Percentiles rank a stretch among this genome's conserved stretches.
phyloP scores from a whole-genome alignment of 2,888 invertebrate species.

The Spodoptera picta region DNA sequence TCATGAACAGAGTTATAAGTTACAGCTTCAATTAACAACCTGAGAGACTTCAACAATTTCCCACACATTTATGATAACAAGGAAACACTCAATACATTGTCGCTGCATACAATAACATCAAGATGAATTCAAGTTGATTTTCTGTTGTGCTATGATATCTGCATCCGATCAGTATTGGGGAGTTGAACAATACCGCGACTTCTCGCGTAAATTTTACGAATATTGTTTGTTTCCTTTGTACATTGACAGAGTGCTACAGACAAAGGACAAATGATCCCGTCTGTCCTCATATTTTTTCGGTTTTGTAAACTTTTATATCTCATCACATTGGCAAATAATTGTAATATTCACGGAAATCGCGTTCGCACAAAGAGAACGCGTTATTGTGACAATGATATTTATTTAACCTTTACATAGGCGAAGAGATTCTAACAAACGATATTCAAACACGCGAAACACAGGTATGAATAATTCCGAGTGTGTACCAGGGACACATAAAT shows the following conservation, averaged over 20 bases:
- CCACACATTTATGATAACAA: background rate
- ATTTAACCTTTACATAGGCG: slow-evolving; percentile 30
- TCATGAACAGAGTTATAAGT: too few relatives aligned
- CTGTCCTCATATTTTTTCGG: slow-evolving; percentile 22
- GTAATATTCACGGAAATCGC: slow-evolving; percentile 28
- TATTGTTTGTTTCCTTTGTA: slow-evolving; percentile 62
- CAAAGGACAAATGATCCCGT: slow-evolving; percentile 51
- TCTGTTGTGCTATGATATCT: slow-evolving; percentile 45
- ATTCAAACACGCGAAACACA: slow-evolving; percentile 39
- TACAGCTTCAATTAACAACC: too few relatives aligned
- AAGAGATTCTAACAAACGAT: slow-evolving; percentile 38
- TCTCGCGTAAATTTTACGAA: slow-evolving; percentile 59
- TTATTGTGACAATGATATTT: slow-evolving; percentile 29
- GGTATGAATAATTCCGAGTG: slow-evolving; percentile 53
- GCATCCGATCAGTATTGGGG: slow-evolving; percentile 49
- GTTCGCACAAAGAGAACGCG: slow-evolving; percentile 29
- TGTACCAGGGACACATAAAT: slow-evolving; percentile 54
- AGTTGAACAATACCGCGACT: slow-evolving; percentile 55
- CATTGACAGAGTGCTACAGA: slow-evolving; percentile 53
- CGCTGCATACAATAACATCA: slow-evolving; percentile 7
- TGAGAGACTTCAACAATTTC: background rate
- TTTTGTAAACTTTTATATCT: slow-evolving; percentile 34
- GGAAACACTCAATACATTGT: background rate
- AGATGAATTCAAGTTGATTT: slow-evolving; percentile 45
- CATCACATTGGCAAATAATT: slow-evolving; percentile 40